These are phyloP conservation scores for Corbicula japonica DNA, from an alignment of 2,888 invertebrate genomes.

Conservation along the genomic window DNA sequence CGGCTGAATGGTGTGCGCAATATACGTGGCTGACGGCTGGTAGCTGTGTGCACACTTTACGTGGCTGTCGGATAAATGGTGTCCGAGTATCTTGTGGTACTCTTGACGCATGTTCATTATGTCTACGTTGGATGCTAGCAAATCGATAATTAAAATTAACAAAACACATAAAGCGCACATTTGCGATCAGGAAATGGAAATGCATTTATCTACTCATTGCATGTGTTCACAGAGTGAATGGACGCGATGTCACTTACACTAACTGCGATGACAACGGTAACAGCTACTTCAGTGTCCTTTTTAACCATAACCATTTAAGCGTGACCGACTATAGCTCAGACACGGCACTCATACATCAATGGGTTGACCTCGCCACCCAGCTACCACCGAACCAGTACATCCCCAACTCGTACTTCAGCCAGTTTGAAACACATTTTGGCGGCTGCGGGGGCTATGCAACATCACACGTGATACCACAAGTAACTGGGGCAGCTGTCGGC, in stretches of 20 bases:
- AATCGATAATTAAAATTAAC: too few relatives aligned
- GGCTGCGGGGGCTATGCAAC: slow-evolving; percentile 67
- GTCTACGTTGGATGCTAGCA: too few relatives aligned
- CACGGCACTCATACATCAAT: slow-evolving; percentile 33
- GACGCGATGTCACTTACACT: slow-evolving; percentile 44
- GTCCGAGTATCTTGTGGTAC: too few relatives aligned
- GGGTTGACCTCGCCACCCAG: slow-evolving; percentile 32
- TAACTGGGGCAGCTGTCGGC: slow-evolving; percentile 62
- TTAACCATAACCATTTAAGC: slow-evolving; percentile 39
- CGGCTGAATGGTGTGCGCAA: too few relatives aligned
- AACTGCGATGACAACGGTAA: slow-evolving; percentile 67
- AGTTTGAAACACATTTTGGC: slow-evolving; percentile 65
- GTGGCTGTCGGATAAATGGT: too few relatives aligned
- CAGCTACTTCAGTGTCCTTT: slow-evolving; percentile 58
- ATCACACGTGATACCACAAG: slow-evolving; percentile 32
- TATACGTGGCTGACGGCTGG: too few relatives aligned
- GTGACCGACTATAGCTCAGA: slow-evolving; percentile 28
- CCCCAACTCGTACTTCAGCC: slow-evolving; percentile 42
- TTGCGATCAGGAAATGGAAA: background rate
- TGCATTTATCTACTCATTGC: background rate
- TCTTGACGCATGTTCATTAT: too few relatives aligned
- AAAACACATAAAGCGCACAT: too few relatives aligned
- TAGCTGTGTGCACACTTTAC: too few relatives aligned
- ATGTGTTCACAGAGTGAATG: slow-evolving; percentile 45
- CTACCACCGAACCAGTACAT: slow-evolving; percentile 21